Percentiles rank a stretch among this genome's conserved stretches.
phyloP scores from a whole-genome alignment of 2,888 invertebrate species.

The Sinhomidia bicolor region DNA sequence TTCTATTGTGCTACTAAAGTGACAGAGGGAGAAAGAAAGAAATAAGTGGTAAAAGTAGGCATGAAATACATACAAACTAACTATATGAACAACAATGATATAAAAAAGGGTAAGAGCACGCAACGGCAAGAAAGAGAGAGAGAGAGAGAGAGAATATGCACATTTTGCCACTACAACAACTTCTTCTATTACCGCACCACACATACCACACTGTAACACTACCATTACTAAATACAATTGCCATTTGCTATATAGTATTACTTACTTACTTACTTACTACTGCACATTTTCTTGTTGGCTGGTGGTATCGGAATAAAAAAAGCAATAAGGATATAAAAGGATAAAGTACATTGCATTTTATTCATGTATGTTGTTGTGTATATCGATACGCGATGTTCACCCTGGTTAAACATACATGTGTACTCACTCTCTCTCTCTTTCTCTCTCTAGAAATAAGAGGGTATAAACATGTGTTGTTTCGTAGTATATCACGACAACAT shows the following conservation, averaged over 20 bases:
- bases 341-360: constrained; percentile 38
- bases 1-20: neutral
- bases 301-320: constrained; percentile 15
- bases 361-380: constrained; percentile 49
- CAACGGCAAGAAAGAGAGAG: constrained; percentile 32
- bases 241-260: constrained; percentile 29
- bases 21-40: constrained; percentile 14
- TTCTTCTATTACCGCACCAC: constrained; percentile 43
- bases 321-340: constrained; percentile 40
- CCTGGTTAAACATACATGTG: constrained; percentile 53
- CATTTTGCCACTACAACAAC: constrained; percentile 54
- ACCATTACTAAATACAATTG: constrained; percentile 43
- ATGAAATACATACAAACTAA: constrained; percentile 39
- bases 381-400: constrained; percentile 57
- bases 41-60: constrained; percentile 54
- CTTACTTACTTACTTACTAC: constrained; percentile 24
- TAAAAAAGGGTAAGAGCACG: constrained; percentile 50
- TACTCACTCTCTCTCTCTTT: constrained; percentile 17
- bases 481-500: constrained; percentile 37
- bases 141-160: constrained; percentile 24
- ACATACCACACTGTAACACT: constrained; percentile 60
- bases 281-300: constrained; percentile 41
- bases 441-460: neutral
- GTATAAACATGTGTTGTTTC: constrained; percentile 48
- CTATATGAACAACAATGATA: too few relatives aligned